These are phyloP conservation scores for Notospermus geniculatus DNA, from an alignment of 1,140 invertebrate genomes.

Conservation along the genomic window DNA sequence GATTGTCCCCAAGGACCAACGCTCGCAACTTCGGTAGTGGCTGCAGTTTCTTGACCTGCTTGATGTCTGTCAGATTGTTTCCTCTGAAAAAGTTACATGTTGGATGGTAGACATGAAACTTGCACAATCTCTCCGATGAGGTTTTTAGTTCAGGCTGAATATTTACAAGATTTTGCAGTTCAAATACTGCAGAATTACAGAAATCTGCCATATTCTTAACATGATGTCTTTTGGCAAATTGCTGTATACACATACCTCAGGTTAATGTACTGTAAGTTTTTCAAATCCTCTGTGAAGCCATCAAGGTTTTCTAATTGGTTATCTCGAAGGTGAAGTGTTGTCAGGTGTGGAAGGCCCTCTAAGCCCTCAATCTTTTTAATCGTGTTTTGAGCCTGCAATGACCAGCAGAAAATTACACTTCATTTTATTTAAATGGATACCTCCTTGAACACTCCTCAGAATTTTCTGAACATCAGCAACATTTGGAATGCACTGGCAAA, in stretches of 20 bases:
- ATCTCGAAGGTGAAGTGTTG: slow-evolving; percentile 51
- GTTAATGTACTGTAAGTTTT: slow-evolving; percentile 52
- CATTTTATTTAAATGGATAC: too few species aligned
- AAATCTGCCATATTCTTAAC: too few species aligned
- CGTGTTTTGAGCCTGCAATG: slow-evolving; percentile 45
- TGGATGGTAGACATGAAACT: too few species aligned
- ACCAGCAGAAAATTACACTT: too few species aligned
- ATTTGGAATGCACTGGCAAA: too few species aligned
- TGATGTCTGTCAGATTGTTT: slow-evolving; percentile 45
- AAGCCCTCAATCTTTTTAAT: slow-evolving; percentile 51
- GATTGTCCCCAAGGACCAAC: slow-evolving; percentile 51
- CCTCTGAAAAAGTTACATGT: slow-evolving; percentile 42
- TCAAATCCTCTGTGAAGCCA: slow-evolving; percentile 48
- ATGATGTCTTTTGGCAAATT: too few species aligned
- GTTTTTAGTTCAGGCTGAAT: too few species aligned
- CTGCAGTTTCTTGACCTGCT: slow-evolving; percentile 46
- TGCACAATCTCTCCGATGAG: too few species aligned
- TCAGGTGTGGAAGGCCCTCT: slow-evolving; percentile 36
- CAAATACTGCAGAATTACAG: too few species aligned
- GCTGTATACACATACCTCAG: slow-evolving; percentile 42
- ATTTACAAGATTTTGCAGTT: too few species aligned
- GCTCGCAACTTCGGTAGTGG: slow-evolving; percentile 48
- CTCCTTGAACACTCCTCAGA: too few species aligned
- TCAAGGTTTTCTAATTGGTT: slow-evolving; percentile 52
- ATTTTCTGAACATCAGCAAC: too few species aligned